Base-by-base conservation (phyloP, 2,797 vertebrate species). In the Pseudochaenichthys georgianus region DNA sequence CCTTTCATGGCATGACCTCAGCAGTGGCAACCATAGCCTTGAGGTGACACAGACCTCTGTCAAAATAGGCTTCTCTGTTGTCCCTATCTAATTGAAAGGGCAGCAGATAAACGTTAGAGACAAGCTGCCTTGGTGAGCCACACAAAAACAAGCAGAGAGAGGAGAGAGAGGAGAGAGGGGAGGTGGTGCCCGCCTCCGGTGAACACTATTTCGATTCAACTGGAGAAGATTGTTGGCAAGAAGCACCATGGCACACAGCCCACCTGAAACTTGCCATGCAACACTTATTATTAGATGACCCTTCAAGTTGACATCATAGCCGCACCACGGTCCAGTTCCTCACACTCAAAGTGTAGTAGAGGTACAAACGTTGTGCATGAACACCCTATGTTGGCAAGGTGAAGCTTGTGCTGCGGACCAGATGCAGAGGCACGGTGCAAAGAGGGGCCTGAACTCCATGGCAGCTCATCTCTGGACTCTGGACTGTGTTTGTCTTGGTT, bases 61-160 rank as follows among this genome's bases (percentile, higher is more conserved):
- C 71, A 90, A 85, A 91, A 93, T 73, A 85, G 86, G 72, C 87
- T 78, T 84, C 86, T 94, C 92, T 94, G 92, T 94, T 93, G 90
- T 79, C 79, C 75, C 83, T 94, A 95, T 95, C 94, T 91, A 85
- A 91, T 85, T 89, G 86, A 94, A 93, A 93, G 93, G 90, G 88
- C 90, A 91, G 87, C 82, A 93, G 95, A 96, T 95, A 95, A 93
- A 87, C 61, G 13, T 72, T 78, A 63, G 75, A 90, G 89, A 93
- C 89, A 90, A 89, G 87, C 80, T 60, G 77, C 78, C 74, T 80
- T 64, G 75, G 60, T 84, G 85, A 81, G 76, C 69, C 66, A 64
- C 81, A 80, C 79, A 83, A 89, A 91, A 86, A 81, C 72, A 87
- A 86, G 81, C 75, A 76, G 59, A 50, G 55, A 83, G 76, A 75